Evolutionary conservation across 2,113 vertebrate species (phyloP).

Genomic region (Symphodus melops): DNA sequence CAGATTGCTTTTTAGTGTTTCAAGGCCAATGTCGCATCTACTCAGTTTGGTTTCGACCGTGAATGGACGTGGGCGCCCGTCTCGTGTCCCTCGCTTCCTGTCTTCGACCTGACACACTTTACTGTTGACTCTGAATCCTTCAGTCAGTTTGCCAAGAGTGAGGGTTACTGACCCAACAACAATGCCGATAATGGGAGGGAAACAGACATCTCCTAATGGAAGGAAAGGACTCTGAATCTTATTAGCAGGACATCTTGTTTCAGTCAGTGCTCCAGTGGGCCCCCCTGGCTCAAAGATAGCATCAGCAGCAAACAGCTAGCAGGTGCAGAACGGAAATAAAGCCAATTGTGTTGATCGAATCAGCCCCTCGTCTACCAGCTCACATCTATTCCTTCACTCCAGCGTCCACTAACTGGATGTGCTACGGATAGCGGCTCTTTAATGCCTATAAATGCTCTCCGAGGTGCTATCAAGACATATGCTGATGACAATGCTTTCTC

Average conservation of each 20-base stretch:
- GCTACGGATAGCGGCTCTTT: constrained; percentile 48
- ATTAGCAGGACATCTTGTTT: constrained; percentile 75
- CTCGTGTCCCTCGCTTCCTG: constrained; percentile 1
- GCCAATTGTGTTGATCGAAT: constrained; percentile 71
- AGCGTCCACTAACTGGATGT: constrained; percentile 49
- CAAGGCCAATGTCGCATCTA: constrained; percentile 69
- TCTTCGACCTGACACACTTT: constrained; percentile 42
- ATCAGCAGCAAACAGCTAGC: constrained; percentile 66
- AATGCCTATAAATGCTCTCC: constrained; percentile 48
- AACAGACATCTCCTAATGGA: constrained; percentile 67
- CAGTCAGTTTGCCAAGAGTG: constrained; percentile 47
- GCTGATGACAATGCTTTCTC: constrained; percentile 51
- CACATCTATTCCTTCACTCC: constrained; percentile 56
- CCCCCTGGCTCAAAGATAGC: constrained; percentile 63
- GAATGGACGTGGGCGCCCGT: constrained; percentile 22
- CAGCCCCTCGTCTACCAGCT: constrained; percentile 33
- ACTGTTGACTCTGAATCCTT: constrained; percentile 30
- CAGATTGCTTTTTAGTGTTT: constrained; percentile 73
- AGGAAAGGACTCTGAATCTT: constrained; percentile 64
- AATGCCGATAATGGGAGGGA: constrained; percentile 50
- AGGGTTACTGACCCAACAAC: constrained; percentile 52
- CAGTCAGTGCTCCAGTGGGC: constrained; percentile 50
- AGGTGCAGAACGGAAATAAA: constrained; percentile 73
- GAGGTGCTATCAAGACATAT: constrained; percentile 54
- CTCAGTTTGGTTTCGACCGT: constrained; percentile 48